Evolutionary conservation across 1,140 invertebrate species (phyloP), one percentile per base, ranked within the genome.

Genomic region (Rhysida immarginata): DNA sequence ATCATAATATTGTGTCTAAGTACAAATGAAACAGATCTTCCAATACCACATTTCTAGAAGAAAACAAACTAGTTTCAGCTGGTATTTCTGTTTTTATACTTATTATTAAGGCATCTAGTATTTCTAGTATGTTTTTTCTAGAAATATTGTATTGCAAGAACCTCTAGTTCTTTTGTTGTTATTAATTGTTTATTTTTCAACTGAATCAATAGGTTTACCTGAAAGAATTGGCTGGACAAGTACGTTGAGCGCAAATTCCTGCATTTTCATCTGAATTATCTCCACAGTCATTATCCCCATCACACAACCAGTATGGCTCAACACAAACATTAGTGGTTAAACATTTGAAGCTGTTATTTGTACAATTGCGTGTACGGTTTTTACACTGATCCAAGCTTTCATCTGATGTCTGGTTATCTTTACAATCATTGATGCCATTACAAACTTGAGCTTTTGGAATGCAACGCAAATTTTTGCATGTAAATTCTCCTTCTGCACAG

Each of bases 181-280:
- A n/a, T n/a, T n/a, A n/a, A n/a, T n/a, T n/a, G n/a, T n/a, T n/a
- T n/a, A n/a, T n/a, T n/a, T n/a, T n/a, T n/a, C n/a, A n/a, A n/a
- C n/a, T n/a, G n/a, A n/a, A n/a, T n/a, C n/a, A n/a, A n/a, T n/a
- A n/a, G n/a, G n/a, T n/a, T 35, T 58, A 76, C 64, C 77, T 79
- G 75, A 95, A 93, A 61, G 87, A 91, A 64, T 92, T 93, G 24
- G 85, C 81, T 0, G 91, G 90, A 65, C 91, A 96, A 0, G 86
- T 86, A 58, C 88, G 74, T 60, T 88, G 81, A 0, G 85, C 82
- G 65, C 93, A 96, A 61, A 93, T 83, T 27, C 90, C 66, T 0
- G 85, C 78, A 78, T 94, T 84, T 72, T 97, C 94, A 67, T 98
- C 93, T 0, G 84, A 87, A 65, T 93, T 94, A 66, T 96, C 95